A percentile compares a stretch with the other conserved stretches of the same genome.
Conservation (phyloP, 2,113 vertebrate genomes). For the Camelus dromedarius region DNA sequence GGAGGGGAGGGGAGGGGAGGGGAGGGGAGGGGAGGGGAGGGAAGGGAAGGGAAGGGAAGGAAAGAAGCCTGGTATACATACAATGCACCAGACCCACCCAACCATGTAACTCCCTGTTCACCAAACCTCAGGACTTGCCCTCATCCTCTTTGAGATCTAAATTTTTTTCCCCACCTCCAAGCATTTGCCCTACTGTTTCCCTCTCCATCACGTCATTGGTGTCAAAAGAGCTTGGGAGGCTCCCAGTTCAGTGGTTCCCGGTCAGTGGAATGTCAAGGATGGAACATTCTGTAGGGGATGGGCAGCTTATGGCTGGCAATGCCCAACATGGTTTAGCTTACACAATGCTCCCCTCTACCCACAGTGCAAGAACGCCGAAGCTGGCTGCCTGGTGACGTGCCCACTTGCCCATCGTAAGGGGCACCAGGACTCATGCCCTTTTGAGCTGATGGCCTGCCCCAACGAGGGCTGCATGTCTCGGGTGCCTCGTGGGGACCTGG, state of each 20-base stretch:
- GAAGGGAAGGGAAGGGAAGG: background rate
- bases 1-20: too few relatives aligned
- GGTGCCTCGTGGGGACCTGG: slow-evolving; percentile 88
- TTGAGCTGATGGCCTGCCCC: slow-evolving; percentile 87
- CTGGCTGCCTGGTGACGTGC: slow-evolving; percentile 89
- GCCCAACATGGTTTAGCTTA: background rate
- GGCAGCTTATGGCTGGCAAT: background rate
- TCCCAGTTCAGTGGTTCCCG: background rate
- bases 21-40: too few relatives aligned
- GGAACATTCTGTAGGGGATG: too few relatives aligned
- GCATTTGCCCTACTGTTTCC: background rate
- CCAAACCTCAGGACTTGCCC: background rate
- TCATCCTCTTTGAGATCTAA: background rate
- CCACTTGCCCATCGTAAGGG: slow-evolving; percentile 87
- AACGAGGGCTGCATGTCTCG: slow-evolving; percentile 88
- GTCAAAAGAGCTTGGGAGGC: background rate
- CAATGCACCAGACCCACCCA: background rate
- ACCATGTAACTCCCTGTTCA: background rate
- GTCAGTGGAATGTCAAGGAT: background rate
- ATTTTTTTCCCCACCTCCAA: background rate
- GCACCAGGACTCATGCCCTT: slow-evolving; percentile 88
- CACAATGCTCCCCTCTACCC: background rate
- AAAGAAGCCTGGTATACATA: background rate
- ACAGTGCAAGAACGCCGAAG: slow-evolving; percentile 90
- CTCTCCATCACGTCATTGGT: background rate